These are phyloP conservation scores for Eulemur rufifrons DNA, from an alignment of 2,113 vertebrate genomes.

Conservation along the genomic window DNA sequence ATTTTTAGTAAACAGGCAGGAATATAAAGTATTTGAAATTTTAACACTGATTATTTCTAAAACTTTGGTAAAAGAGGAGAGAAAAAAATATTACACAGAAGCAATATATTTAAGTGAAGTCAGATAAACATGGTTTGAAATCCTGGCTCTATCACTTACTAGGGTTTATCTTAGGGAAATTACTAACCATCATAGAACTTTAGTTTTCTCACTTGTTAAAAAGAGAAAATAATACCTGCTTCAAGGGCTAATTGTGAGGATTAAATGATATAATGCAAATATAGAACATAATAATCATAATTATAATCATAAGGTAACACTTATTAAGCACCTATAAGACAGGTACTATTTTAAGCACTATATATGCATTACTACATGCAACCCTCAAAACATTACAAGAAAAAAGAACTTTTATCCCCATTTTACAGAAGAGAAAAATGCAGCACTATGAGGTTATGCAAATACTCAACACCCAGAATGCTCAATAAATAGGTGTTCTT, in stretches of 20 bases:
- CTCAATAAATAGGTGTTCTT: neutral
- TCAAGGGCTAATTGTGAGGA: conserved; percentile 33
- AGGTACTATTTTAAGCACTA: conserved; percentile 12
- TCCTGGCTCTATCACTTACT: neutral
- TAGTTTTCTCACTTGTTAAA: neutral
- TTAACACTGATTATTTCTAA: conserved; percentile 17
- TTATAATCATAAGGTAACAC: neutral
- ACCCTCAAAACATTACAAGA: neutral
- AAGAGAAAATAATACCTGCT: neutral
- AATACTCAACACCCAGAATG: neutral
- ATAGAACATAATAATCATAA: neutral
- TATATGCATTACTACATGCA: neutral
- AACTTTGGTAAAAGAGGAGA: neutral
- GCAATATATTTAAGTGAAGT: neutral
- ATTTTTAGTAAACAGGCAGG: neutral
- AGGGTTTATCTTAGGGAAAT: neutral
- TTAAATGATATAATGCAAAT: conserved; percentile 46
- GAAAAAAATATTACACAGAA: neutral
- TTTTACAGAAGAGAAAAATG: neutral
- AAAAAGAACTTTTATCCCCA: neutral
- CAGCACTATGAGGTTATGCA: neutral
- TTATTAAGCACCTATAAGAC: neutral
- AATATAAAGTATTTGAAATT: neutral
- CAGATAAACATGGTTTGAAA: neutral
- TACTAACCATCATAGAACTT: conserved; percentile 28